Base-by-base conservation (phyloP, 2,888 invertebrate genomes). In the Cantharis rustica region DNA sequence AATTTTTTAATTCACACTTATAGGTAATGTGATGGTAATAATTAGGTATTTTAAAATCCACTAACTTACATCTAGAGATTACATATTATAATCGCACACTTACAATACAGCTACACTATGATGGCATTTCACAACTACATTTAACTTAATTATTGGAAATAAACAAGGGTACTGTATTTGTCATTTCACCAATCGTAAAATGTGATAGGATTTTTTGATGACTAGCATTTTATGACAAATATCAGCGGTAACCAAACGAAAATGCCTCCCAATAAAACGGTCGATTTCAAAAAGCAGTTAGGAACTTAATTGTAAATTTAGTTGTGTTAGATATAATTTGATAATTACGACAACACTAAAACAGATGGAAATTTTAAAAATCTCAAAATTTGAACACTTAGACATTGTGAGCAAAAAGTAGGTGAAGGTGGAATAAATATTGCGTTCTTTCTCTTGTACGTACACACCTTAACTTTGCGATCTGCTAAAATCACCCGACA, bases 41-140 rank as follows among this genome's bases (percentile, higher is more conserved):
- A 68, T 73, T 23, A 31, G 31, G 31, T 31, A 31, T 31, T 76
- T 76, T 77, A 72, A 75, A 77, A 75, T 75, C 72, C 77, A 75
- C 75, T 77, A 77, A 77, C 75, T 75, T 77, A 77, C 75, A 72
- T 63, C 75, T 77, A 77, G 69, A 64, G 77, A 72, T 77, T 77
- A 77, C 69, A 77, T 13, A 31, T 31, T 31, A 31, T 74, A 75
- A 77, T 77, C 77, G 87, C 87, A 87, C 87, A 87, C 87, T 85
- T 86, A 87, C 79, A 77, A 69, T 81, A 82, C 86, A 85, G 82
- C 77, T 81, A 82, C 84, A 86, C 85, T 84, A 85, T 84, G 85
- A 87, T 86, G 86, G 87, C 86, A 86, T 86, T 86, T 86, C 84
- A 86, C 85, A 86, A 85, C 85, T 85, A 85, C 75, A 76, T 68